A percentile compares a stretch with the other conserved stretches of the same genome.
phyloP scores from a whole-genome alignment of 2,888 invertebrate species.

The Drosophila picticornis region DNA sequence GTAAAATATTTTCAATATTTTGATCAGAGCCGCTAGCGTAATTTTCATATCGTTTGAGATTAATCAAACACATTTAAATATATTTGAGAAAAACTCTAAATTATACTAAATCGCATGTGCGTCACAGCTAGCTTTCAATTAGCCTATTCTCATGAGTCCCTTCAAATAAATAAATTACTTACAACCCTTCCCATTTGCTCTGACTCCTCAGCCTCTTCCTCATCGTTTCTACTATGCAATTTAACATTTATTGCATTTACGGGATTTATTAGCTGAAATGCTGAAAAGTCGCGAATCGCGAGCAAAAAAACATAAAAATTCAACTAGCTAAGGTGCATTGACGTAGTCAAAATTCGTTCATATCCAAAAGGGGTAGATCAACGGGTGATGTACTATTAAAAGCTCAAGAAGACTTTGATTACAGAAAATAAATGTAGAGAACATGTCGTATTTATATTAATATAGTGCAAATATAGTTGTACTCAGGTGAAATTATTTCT shows the following conservation, averaged over 20 bases:
- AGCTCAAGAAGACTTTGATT: background rate
- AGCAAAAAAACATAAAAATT: background rate
- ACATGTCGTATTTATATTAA: background rate
- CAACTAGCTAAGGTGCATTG: slow-evolving; percentile 14
- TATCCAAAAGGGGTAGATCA: background rate
- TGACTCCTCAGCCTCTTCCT: background rate
- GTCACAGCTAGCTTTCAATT: slow-evolving; percentile 27
- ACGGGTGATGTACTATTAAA: background rate
- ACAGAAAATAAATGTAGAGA: background rate
- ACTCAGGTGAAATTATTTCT: background rate
- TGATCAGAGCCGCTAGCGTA: slow-evolving; percentile 14
- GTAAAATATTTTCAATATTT: slow-evolving; percentile 40
- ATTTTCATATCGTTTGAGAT: background rate
- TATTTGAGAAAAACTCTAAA: background rate
- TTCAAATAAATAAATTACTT: slow-evolving; percentile 1
- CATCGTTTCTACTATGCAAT: slow-evolving; percentile 30
- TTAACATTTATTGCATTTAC: slow-evolving; percentile 58
- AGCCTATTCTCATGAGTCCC: slow-evolving; percentile 1
- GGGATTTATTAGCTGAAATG: slow-evolving; percentile 53
- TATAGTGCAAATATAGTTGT: background rate
- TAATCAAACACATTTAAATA: too few relatives aligned
- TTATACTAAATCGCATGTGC: slow-evolving; percentile 23
- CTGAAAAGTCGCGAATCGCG: slow-evolving; percentile 8
- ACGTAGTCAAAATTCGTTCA: background rate
- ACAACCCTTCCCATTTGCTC: background rate